Conservation (phyloP, 2,888 invertebrate species). For the Nymphalis c-album region DNA sequence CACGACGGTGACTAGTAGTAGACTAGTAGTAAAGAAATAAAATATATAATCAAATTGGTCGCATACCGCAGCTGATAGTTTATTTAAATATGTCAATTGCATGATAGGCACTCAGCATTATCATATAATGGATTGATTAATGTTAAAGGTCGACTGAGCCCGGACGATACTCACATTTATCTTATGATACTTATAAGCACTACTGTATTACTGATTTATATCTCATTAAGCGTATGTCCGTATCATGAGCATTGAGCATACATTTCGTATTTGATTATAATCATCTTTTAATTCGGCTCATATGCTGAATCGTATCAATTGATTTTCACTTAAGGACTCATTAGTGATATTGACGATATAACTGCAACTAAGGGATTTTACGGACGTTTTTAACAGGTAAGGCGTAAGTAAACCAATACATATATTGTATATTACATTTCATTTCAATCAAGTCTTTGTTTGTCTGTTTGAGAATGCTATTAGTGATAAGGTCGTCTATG, state of each 20-base stretch:
- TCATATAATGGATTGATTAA: constrained; percentile 59
- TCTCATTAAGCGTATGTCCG: constrained; percentile 11
- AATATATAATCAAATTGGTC: neutral
- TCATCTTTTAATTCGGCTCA: constrained; percentile 17
- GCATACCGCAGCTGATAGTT: neutral
- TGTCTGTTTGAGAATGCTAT: no score
- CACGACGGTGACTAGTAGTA: no score
- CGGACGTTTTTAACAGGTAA: no score
- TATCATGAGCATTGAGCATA: constrained; percentile 14
- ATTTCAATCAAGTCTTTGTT: no score
- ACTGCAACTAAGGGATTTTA: no score
- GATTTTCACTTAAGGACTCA: neutral
- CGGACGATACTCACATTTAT: constrained; percentile 22
- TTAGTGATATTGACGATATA: no score
- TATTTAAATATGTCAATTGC: constrained; percentile 9
- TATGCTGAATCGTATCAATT: neutral
- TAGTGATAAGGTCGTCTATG: no score
- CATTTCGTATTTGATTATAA: constrained; percentile 28
- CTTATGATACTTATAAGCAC: constrained; percentile 18
- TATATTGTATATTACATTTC: no score
- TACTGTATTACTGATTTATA: constrained; percentile 17
- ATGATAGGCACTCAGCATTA: constrained; percentile 39
- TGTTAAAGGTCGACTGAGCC: constrained; percentile 58
- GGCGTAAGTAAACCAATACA: no score
- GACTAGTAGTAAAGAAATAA: neutral